Evolutionary conservation across 2,797 vertebrate genomes (phyloP), one percentile per base, ranked within the genome.

Genomic region (Gymnocypris eckloni): DNA sequence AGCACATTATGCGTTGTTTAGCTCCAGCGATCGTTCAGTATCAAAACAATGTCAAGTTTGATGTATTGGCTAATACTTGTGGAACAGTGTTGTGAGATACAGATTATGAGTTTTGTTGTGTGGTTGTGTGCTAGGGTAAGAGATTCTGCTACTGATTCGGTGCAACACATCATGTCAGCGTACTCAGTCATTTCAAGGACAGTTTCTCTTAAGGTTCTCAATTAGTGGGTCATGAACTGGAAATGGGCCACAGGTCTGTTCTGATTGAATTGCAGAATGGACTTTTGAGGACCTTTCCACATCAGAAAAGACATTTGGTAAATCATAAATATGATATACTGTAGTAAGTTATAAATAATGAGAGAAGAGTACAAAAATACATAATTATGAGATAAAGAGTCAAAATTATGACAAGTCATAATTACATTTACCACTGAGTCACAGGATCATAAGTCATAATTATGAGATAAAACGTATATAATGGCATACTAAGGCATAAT

Each of bases 11-110:
- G 76, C 72, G 70, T 70, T 28, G 81, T 56, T 84, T 82, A 69
- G 66, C 69, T 67, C 43, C 66, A 78, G 22, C n/a, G 75, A 81
- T 56, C 22, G 12, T 61, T 50, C 69, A 48, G 52, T 56, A 70
- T 45, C 50, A 70, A 41, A 80, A 71, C 59, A 80, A 45, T 84
- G 81, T 80, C 61, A 85, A 45, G 45, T 16, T 81, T 76, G 69
- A 76, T 54, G 39, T 69, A 76, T 67, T 25, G 66, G 39, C 80
- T 48, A 59, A 82, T 39, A 52, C 72, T 70, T 10, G 16, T 78
- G 64, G 48, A 70, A 54, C 48, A 10, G 10, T 78, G 48, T 56
- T 78, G 75, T 69, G 37, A 70, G 59, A 78, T 78, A 25, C 61
- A 28, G 73, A 41, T 84, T 77, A 77, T 54, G 61, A 81, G 43